Percentiles rank a stretch among this genome's conserved stretches.
Conservation (phyloP, 2,113 vertebrate genomes). For the Salvator merianae region DNA sequence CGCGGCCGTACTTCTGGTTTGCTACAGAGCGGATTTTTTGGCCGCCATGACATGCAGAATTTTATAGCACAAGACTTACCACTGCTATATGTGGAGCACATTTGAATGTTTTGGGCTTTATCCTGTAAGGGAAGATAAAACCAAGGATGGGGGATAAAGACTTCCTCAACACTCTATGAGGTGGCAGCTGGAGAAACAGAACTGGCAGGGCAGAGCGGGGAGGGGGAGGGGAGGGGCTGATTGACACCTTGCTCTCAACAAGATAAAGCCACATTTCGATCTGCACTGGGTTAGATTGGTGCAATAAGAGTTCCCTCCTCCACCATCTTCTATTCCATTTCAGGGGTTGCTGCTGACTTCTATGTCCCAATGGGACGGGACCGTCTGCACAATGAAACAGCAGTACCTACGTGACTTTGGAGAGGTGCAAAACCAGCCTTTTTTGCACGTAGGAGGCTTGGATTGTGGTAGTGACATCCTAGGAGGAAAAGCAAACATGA, state of each 20-base stretch:
- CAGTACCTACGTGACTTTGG: constrained; percentile 62
- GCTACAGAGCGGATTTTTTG: no score
- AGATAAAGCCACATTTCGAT: no score
- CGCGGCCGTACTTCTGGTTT: not conserved
- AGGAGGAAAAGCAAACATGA: not conserved
- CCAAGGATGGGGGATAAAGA: not conserved
- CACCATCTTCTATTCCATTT: no score
- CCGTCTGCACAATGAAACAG: not conserved
- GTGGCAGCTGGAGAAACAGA: no score
- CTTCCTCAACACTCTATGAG: not conserved
- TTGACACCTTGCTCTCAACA: no score
- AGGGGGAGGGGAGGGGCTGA: no score
- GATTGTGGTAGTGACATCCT: constrained; percentile 58
- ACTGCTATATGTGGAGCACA: constrained; percentile 40
- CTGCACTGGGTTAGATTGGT: no score
- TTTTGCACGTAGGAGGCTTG: constrained; percentile 78
- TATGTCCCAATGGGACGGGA: not conserved
- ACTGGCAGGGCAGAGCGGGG: no score
- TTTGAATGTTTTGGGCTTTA: constrained; percentile 50
- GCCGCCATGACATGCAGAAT: not conserved
- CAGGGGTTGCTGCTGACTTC: no score
- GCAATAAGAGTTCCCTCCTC: no score
- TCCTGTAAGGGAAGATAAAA: constrained; percentile 38
- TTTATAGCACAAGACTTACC: constrained; percentile 46
- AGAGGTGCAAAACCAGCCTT: constrained; percentile 71